Base-by-base conservation (phyloP, 2,888 invertebrate species). In the Rapana venosa region DNA sequence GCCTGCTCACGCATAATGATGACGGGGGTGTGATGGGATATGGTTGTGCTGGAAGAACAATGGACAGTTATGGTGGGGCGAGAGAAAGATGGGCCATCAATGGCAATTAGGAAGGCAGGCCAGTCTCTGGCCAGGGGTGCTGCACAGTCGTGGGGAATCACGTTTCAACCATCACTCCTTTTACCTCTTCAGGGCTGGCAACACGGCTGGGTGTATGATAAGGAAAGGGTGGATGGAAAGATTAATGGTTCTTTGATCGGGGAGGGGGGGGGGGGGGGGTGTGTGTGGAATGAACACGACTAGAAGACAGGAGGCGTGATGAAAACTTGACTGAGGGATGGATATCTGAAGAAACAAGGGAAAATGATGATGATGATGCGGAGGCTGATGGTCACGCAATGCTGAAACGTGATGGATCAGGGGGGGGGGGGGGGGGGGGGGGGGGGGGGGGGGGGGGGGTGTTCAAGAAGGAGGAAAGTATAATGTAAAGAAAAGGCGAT, bases 1-100 rank as follows among this genome's bases (percentile, higher is more conserved):
- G 22, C 74, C 74, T 74, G 74, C 74, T 30, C 74, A 74, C 74
- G 74, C 74, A 74, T 74, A 74, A 26, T 74, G 74, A 74, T 74
- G 74, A 74, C 26, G 74, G 11, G 70, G 22, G 26, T n/a, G 74
- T n/a, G 74, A 74, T 30, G 74, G 74, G 74, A 74, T 74, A 74
- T 74, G 74, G 22, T 74, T 74, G 74, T 74, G 74, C 74, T 26
- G n/a, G 22, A 17, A 30, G n/a, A 74, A 74, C 74, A 74, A 74
- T 74, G 74, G 74, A 74, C 74, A 74, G 22, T 74, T 74, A 74
- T 74, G 26, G 74, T 74, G 17, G n/a, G 11, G 74, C n/a, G 8
- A 8, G 30, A 74, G 74, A n/a, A 26, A n/a, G 26, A 30, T 74
- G 74, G 26, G 74, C 74, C 74, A 74, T 74, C 74, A n/a, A 74